A percentile compares a stretch with the other conserved stretches of the same genome.
phyloP scores from a whole-genome alignment of 2,888 invertebrate genomes.

The Sphecodes monilicornis region DNA sequence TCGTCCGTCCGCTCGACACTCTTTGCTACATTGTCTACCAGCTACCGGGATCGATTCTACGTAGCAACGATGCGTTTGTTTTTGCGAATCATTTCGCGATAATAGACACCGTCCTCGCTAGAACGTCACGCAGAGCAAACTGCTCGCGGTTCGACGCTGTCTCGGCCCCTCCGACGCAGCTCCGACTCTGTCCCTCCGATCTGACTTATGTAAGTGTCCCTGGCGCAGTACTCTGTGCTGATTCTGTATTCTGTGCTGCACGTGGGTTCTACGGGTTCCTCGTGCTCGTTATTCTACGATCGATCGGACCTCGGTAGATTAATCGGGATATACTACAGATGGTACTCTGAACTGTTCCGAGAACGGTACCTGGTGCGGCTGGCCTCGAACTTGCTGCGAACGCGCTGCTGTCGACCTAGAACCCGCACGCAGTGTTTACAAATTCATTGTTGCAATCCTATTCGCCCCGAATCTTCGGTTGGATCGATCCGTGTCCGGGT shows the following conservation, averaged over 20 bases:
- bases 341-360: neutral
- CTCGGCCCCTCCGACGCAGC: neutral
- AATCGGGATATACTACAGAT: neutral
- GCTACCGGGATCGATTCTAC: neutral
- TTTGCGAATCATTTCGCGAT: neutral
- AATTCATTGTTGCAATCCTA: neutral
- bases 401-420: neutral
- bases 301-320: neutral
- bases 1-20: neutral
- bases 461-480: too few species aligned
- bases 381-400: neutral
- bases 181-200: slow-evolving; percentile 2
- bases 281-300: slow-evolving; percentile 1
- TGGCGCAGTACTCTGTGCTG: slow-evolving; percentile 21
- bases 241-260: slow-evolving; percentile 5
- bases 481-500: too few species aligned
- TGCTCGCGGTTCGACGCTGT: slow-evolving; percentile 14
- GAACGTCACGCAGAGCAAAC: slow-evolving; percentile 25
- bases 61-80: neutral
- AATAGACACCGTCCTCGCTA: slow-evolving; percentile 8
- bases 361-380: neutral
- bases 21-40: neutral
- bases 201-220: slow-evolving; percentile 49
- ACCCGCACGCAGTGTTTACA: neutral
- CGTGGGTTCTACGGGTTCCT: slow-evolving; percentile 26